Percentiles rank a stretch among this genome's conserved stretches.
These are phyloP conservation scores for Entelurus aequoreus DNA, from an alignment of 2,113 vertebrate species.

Conservation along the genomic window DNA sequence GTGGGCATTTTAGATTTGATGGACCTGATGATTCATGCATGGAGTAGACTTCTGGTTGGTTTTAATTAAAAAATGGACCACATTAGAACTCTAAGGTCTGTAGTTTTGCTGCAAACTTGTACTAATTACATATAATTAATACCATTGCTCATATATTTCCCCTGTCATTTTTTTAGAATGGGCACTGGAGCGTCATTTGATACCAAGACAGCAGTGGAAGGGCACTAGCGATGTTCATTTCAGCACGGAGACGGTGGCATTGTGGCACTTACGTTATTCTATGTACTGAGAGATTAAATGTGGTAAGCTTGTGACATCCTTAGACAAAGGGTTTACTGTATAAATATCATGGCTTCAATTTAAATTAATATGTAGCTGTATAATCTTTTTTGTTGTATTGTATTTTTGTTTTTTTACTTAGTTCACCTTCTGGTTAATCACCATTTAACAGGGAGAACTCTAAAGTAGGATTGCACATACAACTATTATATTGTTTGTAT, in stretches of 20 bases:
- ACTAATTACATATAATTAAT: not conserved
- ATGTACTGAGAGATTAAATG: constrained; percentile 26
- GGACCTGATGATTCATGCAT: constrained; percentile 51
- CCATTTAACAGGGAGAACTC: not conserved
- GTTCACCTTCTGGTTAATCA: not conserved
- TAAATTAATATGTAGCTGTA: constrained; percentile 7
- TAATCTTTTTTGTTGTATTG: constrained; percentile 22
- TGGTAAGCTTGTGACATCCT: constrained; percentile 11
- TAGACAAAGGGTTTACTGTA: constrained; percentile 1
- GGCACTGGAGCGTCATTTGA: constrained; percentile 66
- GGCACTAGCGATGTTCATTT: constrained; percentile 53
- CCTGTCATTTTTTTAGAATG: constrained; percentile 59
- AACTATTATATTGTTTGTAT: not conserved
- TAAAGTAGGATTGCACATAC: not conserved
- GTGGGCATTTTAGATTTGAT: constrained; percentile 27
- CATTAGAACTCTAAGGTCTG: constrained; percentile 7
- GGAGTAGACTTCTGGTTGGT: constrained; percentile 7
- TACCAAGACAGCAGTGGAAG: constrained; percentile 71
- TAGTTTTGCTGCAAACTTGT: constrained; percentile 12
- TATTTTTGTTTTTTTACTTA: constrained; percentile 22
- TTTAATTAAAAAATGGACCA: not conserved
- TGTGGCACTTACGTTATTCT: constrained; percentile 44
- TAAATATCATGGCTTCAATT: constrained; percentile 11
- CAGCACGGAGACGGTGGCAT: constrained; percentile 54
- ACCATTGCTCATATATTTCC: constrained; percentile 24